A percentile compares a stretch with the other conserved stretches of the same genome.
phyloP scores from a whole-genome alignment of 2,888 invertebrate species.

The Agriopis leucophaearia region DNA sequence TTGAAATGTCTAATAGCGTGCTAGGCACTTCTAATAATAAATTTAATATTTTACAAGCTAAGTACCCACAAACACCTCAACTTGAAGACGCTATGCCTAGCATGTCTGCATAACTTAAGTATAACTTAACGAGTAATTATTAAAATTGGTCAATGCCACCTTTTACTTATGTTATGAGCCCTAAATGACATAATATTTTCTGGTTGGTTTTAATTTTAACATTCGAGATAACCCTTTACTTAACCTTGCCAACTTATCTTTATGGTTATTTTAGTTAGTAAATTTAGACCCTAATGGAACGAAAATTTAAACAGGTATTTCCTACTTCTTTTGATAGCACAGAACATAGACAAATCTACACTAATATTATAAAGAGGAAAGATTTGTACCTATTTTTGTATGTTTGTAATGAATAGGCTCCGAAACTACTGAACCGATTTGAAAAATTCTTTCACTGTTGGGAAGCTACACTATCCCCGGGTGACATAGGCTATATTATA shows the following conservation, averaged over 20 bases:
- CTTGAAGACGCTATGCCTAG: constrained; percentile 31
- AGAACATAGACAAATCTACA: too few species aligned
- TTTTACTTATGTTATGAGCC: constrained; percentile 40
- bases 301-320: background rate
- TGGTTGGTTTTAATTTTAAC: constrained; percentile 6
- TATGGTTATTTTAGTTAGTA: constrained; percentile 10
- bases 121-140: constrained; percentile 38
- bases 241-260: constrained; percentile 25
- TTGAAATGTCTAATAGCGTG: background rate
- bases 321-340: too few species aligned
- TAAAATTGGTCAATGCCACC: constrained; percentile 66
- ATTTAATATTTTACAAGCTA: background rate
- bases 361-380: too few species aligned
- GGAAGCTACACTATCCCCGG: too few species aligned
- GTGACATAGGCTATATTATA: too few species aligned
- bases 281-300: background rate
- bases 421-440: too few species aligned
- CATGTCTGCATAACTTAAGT: constrained; percentile 30
- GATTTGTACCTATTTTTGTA: too few species aligned
- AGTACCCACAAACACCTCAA: background rate
- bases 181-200: constrained; percentile 27
- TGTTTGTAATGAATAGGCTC: too few species aligned
- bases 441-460: too few species aligned
- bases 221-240: constrained; percentile 21
- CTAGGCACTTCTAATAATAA: background rate